Base-by-base conservation (phyloP, 2,888 invertebrate genomes). In the Brachylomia viminalis region DNA sequence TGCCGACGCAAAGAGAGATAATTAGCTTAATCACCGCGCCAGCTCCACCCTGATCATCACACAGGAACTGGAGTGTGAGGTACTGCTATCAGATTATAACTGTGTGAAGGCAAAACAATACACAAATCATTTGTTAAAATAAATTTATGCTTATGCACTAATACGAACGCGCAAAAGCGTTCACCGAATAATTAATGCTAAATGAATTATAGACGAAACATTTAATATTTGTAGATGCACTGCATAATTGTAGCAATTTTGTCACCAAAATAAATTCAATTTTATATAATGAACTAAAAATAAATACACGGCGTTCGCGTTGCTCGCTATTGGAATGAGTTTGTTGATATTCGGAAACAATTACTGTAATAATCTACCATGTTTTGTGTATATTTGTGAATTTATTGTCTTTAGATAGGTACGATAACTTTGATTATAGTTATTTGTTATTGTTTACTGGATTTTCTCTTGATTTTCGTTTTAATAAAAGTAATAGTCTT, bases 11-110 rank as follows among this genome's bases (percentile, higher is more conserved):
- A 77, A 75, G 74, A 61, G 70, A 77, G 75, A 79, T 85, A 83
- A 86, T 86, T 83, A 72, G 79, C 80, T 79, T 86, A 85, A 85
- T 85, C 68, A 86, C 79, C 68, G 65, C 73, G 61, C 73, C 70
- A 75, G 67, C 71, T 74, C 68, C 68, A 77, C 70, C 67, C 72
- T 75, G 75, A 82, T 79, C 66, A 69, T 75, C 68, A 77, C 65
- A 74, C 56, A 64, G 69, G 62, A 54, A 75, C 74, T 71, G 27
- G 68, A 54, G 38, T 72, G 56, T 66, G 61, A 69, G 64, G 70
- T 70, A 58, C 62, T 71, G 58, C 59, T 62, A 67, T 77, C 70
- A 80, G 72, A 68, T 78, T 67, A 72, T 71, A 62, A 74, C 65
- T 52, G 62, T 61, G 47, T 70, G 30, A 66, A 72, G 30, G 33